phyloP scores from a whole-genome alignment of 2,797 vertebrate species.

The Pampus argenteus region DNA sequence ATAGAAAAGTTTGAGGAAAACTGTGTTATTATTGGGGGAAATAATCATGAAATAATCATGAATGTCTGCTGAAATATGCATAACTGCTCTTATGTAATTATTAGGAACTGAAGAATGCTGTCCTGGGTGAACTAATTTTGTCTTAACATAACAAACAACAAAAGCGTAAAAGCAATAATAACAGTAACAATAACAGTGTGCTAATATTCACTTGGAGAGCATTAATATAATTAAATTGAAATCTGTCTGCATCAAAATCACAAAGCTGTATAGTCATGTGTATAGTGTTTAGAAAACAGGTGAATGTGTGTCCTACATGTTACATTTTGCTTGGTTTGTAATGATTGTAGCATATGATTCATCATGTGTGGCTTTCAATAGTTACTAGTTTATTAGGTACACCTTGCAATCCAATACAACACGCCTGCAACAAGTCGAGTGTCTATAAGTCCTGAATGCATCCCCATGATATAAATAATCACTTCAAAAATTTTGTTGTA shows the following conservation, averaged over 20 bases:
- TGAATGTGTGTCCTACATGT: too few species aligned
- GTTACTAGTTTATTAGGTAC: too few species aligned
- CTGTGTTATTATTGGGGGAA: conserved; percentile 13
- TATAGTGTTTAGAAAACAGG: too few species aligned
- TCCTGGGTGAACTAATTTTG: conserved; percentile 24
- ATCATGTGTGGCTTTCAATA: too few species aligned
- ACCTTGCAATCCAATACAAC: too few species aligned
- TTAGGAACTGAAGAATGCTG: conserved; percentile 22
- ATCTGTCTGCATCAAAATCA: not conserved
- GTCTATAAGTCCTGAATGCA: too few species aligned
- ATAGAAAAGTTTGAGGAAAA: conserved; percentile 1
- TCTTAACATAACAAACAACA: conserved; percentile 24
- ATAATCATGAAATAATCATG: conserved; percentile 30
- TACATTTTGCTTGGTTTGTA: not conserved
- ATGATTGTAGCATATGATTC: not conserved
- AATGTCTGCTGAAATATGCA: conserved; percentile 16
- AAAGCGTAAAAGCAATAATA: not conserved
- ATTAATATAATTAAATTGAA: not conserved
- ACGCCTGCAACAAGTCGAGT: too few species aligned
- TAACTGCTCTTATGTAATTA: conserved; percentile 23
- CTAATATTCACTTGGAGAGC: not conserved
- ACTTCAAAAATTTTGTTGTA: too few species aligned
- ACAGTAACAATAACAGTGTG: not conserved
- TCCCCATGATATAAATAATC: too few species aligned
- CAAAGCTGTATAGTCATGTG: not conserved